Conservation (phyloP, 2,888 invertebrate species). For the Amphiduros pacificus region DNA sequence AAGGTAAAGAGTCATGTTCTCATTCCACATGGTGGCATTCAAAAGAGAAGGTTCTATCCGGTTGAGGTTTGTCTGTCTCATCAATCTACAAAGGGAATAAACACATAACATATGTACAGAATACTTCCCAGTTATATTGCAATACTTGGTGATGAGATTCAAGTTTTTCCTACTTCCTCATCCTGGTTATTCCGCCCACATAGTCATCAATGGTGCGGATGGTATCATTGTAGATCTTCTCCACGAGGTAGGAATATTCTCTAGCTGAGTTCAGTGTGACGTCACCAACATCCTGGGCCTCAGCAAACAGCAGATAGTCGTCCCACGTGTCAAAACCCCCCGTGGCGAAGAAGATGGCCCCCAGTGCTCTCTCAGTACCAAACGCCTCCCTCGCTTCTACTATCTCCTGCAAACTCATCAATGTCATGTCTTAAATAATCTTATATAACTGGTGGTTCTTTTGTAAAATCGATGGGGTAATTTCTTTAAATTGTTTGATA, state of each 20-base stretch:
- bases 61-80: conserved; percentile 33
- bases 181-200: background rate
- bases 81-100: no score
- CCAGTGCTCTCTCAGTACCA: conserved; percentile 28
- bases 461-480: no score
- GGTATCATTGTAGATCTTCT: conserved; percentile 34
- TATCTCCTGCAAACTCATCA: conserved; percentile 45
- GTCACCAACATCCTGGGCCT: conserved; percentile 43
- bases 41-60: conserved; percentile 11
- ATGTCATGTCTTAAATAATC: no score
- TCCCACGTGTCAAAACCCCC: conserved; percentile 38
- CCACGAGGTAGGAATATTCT: conserved; percentile 39
- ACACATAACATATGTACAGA: conserved; percentile 21
- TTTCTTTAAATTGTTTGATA: no score
- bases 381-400: conserved; percentile 46
- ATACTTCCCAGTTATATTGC: conserved; percentile 19
- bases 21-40: conserved; percentile 34
- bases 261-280: conserved; percentile 42
- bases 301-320: conserved; percentile 42
- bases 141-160: no score
- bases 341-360: conserved; percentile 16
- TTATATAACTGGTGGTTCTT: no score
- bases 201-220: conserved; percentile 7
- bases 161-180: no score
- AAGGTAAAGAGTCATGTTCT: conserved; percentile 42